Conservation (phyloP, 1,140 invertebrate genomes). For the Halictus rubicundus region DNA sequence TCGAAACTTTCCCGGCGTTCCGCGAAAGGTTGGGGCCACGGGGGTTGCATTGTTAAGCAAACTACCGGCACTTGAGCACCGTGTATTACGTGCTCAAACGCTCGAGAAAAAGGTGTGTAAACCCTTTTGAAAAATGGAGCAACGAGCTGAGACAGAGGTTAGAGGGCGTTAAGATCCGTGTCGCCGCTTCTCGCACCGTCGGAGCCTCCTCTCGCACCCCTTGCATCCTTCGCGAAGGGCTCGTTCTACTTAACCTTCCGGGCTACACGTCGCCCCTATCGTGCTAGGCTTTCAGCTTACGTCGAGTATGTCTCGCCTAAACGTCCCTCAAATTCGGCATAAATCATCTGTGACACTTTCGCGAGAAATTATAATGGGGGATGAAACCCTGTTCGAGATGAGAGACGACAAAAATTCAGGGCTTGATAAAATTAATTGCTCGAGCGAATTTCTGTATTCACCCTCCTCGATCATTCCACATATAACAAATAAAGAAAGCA, state of each 20-base stretch:
- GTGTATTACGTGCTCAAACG: conserved; percentile 72
- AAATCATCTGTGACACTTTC: background rate
- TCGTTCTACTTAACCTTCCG: conserved; percentile 53
- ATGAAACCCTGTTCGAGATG: background rate
- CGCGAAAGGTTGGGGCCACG: background rate
- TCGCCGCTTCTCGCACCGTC: conserved; percentile 33
- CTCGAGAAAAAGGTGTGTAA: conserved; percentile 69
- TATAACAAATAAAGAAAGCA: no score
- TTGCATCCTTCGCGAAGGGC: background rate
- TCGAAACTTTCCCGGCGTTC: conserved; percentile 1
- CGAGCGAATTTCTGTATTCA: background rate
- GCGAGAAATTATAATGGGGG: background rate
- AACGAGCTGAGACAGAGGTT: conserved; percentile 58
- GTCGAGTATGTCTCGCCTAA: background rate
- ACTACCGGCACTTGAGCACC: conserved; percentile 69
- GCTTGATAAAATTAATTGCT: background rate
- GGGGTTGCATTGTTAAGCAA: conserved; percentile 71
- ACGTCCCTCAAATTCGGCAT: background rate
- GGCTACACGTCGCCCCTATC: conserved; percentile 10
- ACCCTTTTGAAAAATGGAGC: conserved; percentile 72
- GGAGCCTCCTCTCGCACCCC: background rate
- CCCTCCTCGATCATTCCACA: no score
- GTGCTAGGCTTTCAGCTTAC: background rate
- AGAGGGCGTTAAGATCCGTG: conserved; percentile 65
- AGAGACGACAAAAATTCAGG: background rate